phyloP scores from a whole-genome alignment of 2,797 vertebrate species.

The Betta splendens region DNA sequence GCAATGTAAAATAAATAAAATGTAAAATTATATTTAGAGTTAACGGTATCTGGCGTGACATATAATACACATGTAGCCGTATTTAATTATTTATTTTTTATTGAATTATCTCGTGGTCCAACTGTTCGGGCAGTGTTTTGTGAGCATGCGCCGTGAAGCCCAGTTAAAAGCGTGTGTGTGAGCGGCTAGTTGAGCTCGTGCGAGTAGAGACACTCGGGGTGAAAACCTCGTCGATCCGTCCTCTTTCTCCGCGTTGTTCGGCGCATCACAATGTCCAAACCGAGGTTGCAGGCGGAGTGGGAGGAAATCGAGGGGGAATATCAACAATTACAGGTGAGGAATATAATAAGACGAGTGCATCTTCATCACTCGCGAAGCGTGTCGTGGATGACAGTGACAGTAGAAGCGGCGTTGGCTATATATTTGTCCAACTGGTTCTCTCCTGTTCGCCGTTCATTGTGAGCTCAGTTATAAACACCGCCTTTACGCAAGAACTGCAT shows the following conservation, averaged over 20 bases:
- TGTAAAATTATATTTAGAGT: background rate
- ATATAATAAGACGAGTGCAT: background rate
- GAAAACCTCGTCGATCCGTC: conserved; percentile 16
- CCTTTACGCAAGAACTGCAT: background rate
- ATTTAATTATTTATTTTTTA: background rate
- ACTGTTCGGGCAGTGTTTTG: background rate
- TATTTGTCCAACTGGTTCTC: conserved; percentile 30
- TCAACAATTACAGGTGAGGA: conserved; percentile 89
- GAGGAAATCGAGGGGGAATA: conserved; percentile 90
- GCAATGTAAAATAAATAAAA: background rate
- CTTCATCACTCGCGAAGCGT: background rate
- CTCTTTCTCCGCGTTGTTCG: conserved; percentile 3
- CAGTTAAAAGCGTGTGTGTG: conserved; percentile 30
- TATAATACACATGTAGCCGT: rapidly evolving
- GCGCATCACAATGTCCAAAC: conserved; percentile 81
- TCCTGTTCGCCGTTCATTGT: conserved; percentile 57
- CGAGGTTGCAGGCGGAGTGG: conserved; percentile 86
- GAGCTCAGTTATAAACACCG: conserved; percentile 16
- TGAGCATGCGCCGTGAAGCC: conserved; percentile 52
- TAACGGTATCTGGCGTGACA: rapidly evolving
- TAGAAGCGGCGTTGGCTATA: conserved; percentile 16
- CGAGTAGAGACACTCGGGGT: conserved; percentile 11
- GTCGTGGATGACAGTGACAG: conserved; percentile 36
- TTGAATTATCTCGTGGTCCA: background rate
- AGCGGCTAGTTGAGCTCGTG: conserved; percentile 24